Conservation (phyloP, 2,113 vertebrate genomes). For the Ceyx margarethae region DNA sequence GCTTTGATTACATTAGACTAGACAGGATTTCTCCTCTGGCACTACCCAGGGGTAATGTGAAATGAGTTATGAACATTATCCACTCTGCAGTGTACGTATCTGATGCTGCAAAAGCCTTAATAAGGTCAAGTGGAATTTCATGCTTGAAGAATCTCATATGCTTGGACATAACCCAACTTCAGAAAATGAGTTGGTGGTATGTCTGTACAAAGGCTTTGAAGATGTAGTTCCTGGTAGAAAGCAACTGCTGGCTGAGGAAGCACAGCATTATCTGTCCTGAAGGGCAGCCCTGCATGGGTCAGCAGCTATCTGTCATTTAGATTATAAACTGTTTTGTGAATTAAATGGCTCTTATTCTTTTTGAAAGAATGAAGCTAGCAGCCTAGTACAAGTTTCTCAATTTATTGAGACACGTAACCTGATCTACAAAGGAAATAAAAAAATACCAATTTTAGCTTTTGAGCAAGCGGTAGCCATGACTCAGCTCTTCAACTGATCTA, state of each 20-base stretch:
- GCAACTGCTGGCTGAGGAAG: background rate
- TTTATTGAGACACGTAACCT: background rate
- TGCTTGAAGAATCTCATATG: constrained; percentile 75
- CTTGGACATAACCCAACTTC: constrained; percentile 71
- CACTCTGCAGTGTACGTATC: constrained; percentile 58
- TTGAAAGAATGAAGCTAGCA: background rate
- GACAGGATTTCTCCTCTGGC: constrained; percentile 64
- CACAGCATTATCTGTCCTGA: background rate
- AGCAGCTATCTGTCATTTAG: background rate
- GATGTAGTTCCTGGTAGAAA: constrained; percentile 38
- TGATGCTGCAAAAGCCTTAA: constrained; percentile 67
- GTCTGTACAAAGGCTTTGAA: constrained; percentile 60
- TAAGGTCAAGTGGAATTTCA: constrained; percentile 80
- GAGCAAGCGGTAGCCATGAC: background rate
- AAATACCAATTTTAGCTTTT: rapidly evolving
- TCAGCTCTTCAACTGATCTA: background rate
- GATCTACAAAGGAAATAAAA: background rate
- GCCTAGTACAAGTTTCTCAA: background rate
- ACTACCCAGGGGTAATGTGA: constrained; percentile 67
- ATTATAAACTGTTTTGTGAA: background rate
- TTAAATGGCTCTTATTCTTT: background rate
- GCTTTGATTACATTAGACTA: constrained; percentile 54
- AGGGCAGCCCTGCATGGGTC: background rate
- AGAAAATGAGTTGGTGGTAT: constrained; percentile 63
- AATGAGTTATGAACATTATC: constrained; percentile 76